Percentiles rank a stretch among this genome's conserved stretches.
Evolutionary conservation across 2,888 invertebrate genomes (phyloP).

Genomic region (Microchrysa polita): DNA sequence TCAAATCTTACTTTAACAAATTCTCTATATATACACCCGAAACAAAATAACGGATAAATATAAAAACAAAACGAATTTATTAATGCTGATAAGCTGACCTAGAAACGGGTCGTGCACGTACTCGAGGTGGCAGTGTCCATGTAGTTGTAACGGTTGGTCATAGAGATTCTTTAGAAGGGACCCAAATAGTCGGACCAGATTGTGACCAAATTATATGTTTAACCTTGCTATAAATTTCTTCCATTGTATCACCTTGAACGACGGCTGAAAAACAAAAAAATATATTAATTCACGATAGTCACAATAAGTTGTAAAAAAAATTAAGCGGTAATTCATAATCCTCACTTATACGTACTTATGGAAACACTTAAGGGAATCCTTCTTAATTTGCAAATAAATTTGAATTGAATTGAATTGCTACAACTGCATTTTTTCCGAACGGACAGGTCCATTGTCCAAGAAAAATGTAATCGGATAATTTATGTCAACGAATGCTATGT

Average conservation of each 20-base stretch:
- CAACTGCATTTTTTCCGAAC: too few relatives aligned
- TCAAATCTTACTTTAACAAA: background rate
- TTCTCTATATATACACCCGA: conserved; percentile 21
- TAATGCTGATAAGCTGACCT: conserved; percentile 56
- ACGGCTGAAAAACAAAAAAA: conserved; percentile 72
- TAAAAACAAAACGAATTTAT: conserved; percentile 45
- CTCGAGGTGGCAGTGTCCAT: conserved; percentile 70
- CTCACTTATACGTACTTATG: too few relatives aligned
- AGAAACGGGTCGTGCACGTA: conserved; percentile 65
- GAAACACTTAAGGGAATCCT: too few relatives aligned
- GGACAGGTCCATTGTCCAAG: too few relatives aligned
- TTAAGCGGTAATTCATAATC: too few relatives aligned
- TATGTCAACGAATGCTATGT: too few relatives aligned
- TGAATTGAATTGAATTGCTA: too few relatives aligned
- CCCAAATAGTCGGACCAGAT: conserved; percentile 96
- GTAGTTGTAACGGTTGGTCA: conserved; percentile 74
- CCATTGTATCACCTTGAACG: conserved; percentile 96
- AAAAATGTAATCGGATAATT: too few relatives aligned
- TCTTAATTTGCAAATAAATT: too few relatives aligned
- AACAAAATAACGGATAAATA: conserved; percentile 23
- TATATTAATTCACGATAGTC: background rate
- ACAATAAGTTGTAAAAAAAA: too few relatives aligned
- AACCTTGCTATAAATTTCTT: conserved; percentile 94
- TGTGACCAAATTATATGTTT: conserved; percentile 95
- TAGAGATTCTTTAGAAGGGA: conserved; percentile 94